These are phyloP conservation scores for Trachelus stipa DNA, from an alignment of 2,888 invertebrate species.

Conservation along the genomic window DNA sequence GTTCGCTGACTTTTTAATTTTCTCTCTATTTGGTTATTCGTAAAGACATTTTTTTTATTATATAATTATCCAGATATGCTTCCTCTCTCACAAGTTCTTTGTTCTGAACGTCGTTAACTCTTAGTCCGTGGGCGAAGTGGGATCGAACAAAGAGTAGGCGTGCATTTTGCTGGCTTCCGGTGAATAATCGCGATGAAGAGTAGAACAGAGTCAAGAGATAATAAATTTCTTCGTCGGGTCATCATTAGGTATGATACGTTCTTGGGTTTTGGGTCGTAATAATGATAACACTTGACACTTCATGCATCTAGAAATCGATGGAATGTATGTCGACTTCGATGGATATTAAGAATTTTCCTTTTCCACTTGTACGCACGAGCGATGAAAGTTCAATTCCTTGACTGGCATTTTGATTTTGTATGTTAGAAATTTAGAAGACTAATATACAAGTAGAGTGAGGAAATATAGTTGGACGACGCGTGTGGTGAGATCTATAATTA, in stretches of 20 bases:
- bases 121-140: neutral
- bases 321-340: constrained; percentile 20
- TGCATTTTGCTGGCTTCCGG: neutral
- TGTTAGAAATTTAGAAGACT: too few relatives aligned
- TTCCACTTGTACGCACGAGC: neutral
- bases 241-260: neutral
- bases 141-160: neutral
- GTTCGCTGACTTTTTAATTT: neutral
- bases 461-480: neutral
- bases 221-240: neutral
- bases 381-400: neutral
- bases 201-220: neutral
- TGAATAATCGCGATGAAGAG: neutral
- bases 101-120: neutral
- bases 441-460: neutral
- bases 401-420: neutral
- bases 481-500: neutral
- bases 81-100: neutral
- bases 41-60: neutral
- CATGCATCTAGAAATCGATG: constrained; percentile 31
- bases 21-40: neutral
- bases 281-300: constrained; percentile 48
- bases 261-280: neutral
- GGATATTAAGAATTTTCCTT: constrained; percentile 8
- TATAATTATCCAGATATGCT: neutral